Percentiles rank a stretch among this genome's conserved stretches.
phyloP scores from a whole-genome alignment of 1,140 invertebrate species.

The Leptoteleia sp. region DNA sequence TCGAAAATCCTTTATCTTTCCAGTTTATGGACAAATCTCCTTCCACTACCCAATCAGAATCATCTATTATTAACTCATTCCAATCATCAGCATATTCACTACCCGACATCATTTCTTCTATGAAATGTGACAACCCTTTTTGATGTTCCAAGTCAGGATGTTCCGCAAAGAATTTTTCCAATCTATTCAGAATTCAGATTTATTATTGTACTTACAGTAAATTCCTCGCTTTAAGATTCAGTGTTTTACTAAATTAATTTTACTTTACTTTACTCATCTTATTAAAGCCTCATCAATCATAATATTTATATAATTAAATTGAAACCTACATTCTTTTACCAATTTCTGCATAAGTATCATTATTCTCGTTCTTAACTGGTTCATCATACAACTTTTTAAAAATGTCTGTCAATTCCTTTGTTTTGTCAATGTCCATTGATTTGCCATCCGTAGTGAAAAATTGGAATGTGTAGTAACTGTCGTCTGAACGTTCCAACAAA shows the following conservation, averaged over 20 bases:
- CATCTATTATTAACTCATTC: constrained; percentile 17
- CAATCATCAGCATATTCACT: constrained; percentile 20
- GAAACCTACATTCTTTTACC: constrained; percentile 25
- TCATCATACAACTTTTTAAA: neutral
- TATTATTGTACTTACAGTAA: too few relatives aligned
- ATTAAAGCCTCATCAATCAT: too few relatives aligned
- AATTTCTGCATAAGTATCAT: constrained; percentile 16
- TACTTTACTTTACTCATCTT: too few relatives aligned
- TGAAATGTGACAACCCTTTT: constrained; percentile 11
- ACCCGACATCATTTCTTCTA: constrained; percentile 3
- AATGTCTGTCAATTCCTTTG: constrained; percentile 4
- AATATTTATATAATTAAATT: too few relatives aligned
- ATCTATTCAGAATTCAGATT: constrained; percentile 6
- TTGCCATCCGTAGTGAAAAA: constrained; percentile 22
- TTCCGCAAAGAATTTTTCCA: constrained; percentile 24
- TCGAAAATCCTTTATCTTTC: constrained; percentile 35
- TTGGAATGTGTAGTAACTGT: constrained; percentile 1
- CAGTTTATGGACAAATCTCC: constrained; percentile 49
- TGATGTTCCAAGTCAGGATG: constrained; percentile 32
- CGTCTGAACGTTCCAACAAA: constrained; percentile 13
- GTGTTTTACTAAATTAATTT: too few relatives aligned
- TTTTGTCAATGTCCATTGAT: constrained; percentile 4
- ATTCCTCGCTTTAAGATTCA: too few relatives aligned
- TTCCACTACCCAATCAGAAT: constrained; percentile 7
- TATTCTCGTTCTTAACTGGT: neutral